Percentiles rank a stretch among this genome's conserved stretches.
phyloP scores from a whole-genome alignment of 2,797 vertebrate genomes.

The Cercopithecus hamlyni region DNA sequence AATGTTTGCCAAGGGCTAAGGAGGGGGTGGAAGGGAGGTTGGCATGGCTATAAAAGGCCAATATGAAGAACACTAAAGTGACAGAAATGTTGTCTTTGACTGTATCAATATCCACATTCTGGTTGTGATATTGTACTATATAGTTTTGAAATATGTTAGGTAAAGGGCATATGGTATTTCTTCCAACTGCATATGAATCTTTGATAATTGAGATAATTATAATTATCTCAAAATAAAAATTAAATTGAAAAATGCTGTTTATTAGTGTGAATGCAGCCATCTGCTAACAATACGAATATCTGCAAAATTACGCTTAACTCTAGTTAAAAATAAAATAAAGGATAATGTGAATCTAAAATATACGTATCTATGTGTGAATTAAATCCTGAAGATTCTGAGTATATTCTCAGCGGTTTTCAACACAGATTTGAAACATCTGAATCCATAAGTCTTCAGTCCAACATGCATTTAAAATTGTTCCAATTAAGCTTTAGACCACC shows the following conservation, averaged over 20 bases:
- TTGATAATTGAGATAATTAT: not conserved
- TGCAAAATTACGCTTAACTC: not conserved
- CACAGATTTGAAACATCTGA: not conserved
- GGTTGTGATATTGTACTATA: not conserved
- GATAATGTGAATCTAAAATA: not conserved
- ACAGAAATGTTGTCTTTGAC: not conserved
- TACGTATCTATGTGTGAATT: not conserved
- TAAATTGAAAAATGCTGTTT: not conserved
- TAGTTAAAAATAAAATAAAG: constrained; percentile 48
- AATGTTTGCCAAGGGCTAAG: not conserved
- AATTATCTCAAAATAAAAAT: constrained; percentile 30
- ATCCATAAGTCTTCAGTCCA: not conserved
- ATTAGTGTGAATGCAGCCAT: constrained; percentile 29
- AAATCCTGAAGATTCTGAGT: not conserved
- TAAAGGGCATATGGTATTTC: not conserved
- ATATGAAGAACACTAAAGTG: not conserved
- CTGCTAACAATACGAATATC: not conserved
- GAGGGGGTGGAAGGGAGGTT: not conserved
- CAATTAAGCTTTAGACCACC: not conserved
- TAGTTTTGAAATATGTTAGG: not conserved
- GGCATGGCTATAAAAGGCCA: not conserved
- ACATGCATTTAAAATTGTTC: not conserved
- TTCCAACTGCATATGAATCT: not conserved
- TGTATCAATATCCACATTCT: not conserved
- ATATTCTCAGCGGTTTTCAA: not conserved